These are phyloP conservation scores for Ips typographus DNA, from an alignment of 1,140 invertebrate species.

Conservation along the genomic window DNA sequence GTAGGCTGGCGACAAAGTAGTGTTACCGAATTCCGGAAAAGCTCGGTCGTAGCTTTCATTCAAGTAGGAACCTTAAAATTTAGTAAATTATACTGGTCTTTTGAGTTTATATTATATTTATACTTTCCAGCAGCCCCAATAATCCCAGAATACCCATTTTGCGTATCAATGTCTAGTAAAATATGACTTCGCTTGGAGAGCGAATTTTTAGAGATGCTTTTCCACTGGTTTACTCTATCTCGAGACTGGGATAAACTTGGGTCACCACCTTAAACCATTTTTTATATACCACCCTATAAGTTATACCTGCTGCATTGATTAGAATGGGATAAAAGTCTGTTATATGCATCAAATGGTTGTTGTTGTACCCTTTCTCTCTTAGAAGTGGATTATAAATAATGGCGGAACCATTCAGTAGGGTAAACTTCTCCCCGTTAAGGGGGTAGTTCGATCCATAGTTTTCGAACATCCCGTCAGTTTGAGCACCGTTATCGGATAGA, in stretches of 20 bases:
- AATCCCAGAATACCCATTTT: slow-evolving; percentile 68
- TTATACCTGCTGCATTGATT: slow-evolving; percentile 63
- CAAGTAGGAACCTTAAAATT: slow-evolving; percentile 52
- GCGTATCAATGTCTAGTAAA: slow-evolving; percentile 87
- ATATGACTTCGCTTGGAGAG: slow-evolving; percentile 58
- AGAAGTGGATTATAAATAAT: slow-evolving; percentile 66
- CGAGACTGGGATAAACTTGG: background rate
- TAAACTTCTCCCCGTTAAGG: slow-evolving; percentile 77
- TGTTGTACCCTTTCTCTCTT: slow-evolving; percentile 58
- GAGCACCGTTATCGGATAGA: slow-evolving; percentile 77
- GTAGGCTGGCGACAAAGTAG: slow-evolving; percentile 54
- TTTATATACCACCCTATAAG: background rate
- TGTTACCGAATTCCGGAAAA: slow-evolving; percentile 74
- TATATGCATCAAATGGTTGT: slow-evolving; percentile 73
- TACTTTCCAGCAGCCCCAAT: slow-evolving; percentile 80
- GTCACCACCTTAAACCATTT: slow-evolving; percentile 12
- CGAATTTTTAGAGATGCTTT: slow-evolving; percentile 58
- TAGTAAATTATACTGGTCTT: background rate
- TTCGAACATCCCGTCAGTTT: slow-evolving; percentile 67
- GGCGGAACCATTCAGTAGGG: slow-evolving; percentile 69
- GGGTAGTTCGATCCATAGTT: slow-evolving; percentile 89
- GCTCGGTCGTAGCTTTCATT: slow-evolving; percentile 72
- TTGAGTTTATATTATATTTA: slow-evolving; percentile 45
- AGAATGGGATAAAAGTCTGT: slow-evolving; percentile 89
- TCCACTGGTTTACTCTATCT: slow-evolving; percentile 82